A percentile compares a stretch with the other conserved stretches of the same genome.
Evolutionary conservation across 2,113 vertebrate species (phyloP).

Genomic region (Chascanopsetta lugubris): DNA sequence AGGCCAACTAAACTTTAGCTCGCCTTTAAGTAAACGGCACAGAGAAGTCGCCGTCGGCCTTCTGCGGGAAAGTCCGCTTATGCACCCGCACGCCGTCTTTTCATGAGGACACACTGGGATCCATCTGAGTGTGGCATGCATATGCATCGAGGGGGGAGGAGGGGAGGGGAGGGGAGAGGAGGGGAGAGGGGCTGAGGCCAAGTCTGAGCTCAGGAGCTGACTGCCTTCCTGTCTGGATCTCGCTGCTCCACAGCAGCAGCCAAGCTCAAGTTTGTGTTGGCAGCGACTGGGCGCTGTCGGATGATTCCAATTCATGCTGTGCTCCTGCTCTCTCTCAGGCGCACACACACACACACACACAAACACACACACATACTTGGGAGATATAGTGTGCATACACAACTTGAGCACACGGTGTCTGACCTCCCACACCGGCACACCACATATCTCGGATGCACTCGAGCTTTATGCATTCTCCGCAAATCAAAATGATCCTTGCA

Average conservation of each 20-base stretch:
- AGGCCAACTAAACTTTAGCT: conserved; percentile 49
- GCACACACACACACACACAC: background rate
- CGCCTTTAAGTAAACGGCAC: conserved; percentile 5
- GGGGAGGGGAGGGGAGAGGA: background rate
- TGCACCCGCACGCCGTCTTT: background rate
- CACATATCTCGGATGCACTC: conserved; percentile 14
- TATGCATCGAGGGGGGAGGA: conserved; percentile 8
- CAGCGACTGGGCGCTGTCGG: conserved; percentile 42
- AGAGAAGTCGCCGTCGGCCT: conserved; percentile 12
- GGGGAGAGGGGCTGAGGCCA: background rate
- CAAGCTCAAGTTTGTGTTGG: conserved; percentile 78
- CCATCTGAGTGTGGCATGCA: conserved; percentile 34
- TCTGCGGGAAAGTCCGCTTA: background rate
- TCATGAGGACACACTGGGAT: conserved; percentile 19
- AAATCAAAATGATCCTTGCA: conserved; percentile 22
- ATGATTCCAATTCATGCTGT: conserved; percentile 59
- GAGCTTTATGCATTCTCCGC: background rate
- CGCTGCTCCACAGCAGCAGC: conserved; percentile 63
- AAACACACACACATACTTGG: background rate
- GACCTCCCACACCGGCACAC: conserved; percentile 29
- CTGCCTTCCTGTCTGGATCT: conserved; percentile 58
- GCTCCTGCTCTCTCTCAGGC: conserved; percentile 33
- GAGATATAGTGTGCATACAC: too few relatives aligned
- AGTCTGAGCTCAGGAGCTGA: conserved; percentile 46
- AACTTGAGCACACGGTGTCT: background rate